Evolutionary conservation across 2,888 invertebrate genomes (phyloP), one percentile per base, ranked within the genome.

Genomic region (Caenorhabditis japonica): DNA sequence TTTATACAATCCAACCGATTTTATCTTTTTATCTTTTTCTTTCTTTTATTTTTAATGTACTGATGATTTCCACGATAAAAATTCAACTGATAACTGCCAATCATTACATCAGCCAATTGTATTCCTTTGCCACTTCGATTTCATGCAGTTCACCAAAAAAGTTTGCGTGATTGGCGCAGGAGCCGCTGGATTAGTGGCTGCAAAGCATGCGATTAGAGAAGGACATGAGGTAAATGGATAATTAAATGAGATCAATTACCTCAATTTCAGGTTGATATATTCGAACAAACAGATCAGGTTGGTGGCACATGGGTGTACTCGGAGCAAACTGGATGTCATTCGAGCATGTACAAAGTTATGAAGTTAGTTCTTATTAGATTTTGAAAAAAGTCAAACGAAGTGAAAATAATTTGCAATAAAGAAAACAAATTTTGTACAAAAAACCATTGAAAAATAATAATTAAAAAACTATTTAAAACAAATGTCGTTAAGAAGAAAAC

Each of bases 331-430:
- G 62, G 70, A 43, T 61, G 66, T 33, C 94, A 94, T 88, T 93
- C 94, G 46, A 94, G 94, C 89, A 94, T 95, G 94, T 96, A 96
- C 87, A 91, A 93, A 85, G 93, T 92, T 85, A 90, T 96, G 64
- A 92, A 92, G 95, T 94, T 88, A 88, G 88, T 74, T 46, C 25
- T 41, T 27, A 7, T 36, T 39, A 4, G 12, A 53, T 25, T 39
- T n/a, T n/a, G n/a, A n/a, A n/a, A n/a, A n/a, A n/a, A n/a, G n/a
- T n/a, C n/a, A n/a, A n/a, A n/a, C n/a, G n/a, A n/a, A n/a, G n/a
- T n/a, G n/a, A n/a, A n/a, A n/a, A n/a, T n/a, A n/a, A n/a, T n/a
- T n/a, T n/a, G n/a, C n/a, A n/a, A n/a, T n/a, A n/a, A n/a, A n/a
- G n/a, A n/a, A n/a, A n/a, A n/a, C n/a, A n/a, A n/a, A n/a, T n/a